Evolutionary conservation across 2,888 invertebrate genomes (phyloP).

Genomic region (Diarsia dahlii): DNA sequence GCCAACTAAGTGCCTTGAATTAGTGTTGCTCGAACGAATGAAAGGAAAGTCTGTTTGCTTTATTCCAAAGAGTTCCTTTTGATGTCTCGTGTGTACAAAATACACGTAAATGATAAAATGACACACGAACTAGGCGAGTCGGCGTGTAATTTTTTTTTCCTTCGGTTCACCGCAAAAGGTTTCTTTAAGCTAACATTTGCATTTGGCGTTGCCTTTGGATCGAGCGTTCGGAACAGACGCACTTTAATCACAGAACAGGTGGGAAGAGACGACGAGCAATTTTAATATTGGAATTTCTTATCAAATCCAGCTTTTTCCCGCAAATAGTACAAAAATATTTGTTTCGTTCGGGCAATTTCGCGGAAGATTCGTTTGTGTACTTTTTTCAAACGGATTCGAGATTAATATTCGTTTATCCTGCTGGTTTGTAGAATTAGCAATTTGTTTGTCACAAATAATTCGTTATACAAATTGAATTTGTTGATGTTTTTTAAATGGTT

Average conservation of each 20-base stretch:
- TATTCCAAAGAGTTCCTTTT: conserved; percentile 67
- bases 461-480: conserved; percentile 13
- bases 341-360: conserved; percentile 66
- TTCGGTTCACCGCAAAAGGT: conserved; percentile 82
- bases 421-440: conserved; percentile 51
- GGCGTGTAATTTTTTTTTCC: conserved; percentile 81
- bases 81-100: conserved; percentile 70
- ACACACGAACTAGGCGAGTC: conserved; percentile 73
- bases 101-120: conserved; percentile 77
- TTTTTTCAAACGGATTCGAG: conserved; percentile 58
- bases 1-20: conserved; percentile 60
- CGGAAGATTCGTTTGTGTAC: conserved; percentile 62
- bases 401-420: conserved; percentile 60
- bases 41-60: conserved; percentile 56
- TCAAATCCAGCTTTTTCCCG: conserved; percentile 78
- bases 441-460: conserved; percentile 50
- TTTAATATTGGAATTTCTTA: conserved; percentile 88
- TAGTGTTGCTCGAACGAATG: conserved; percentile 56
- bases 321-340: conserved; percentile 72
- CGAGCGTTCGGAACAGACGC: conserved; percentile 82
- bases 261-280: conserved; percentile 81
- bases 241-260: conserved; percentile 89
- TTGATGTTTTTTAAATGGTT: conserved; percentile 6
- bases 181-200: conserved; percentile 86
- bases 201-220: conserved; percentile 79